These are phyloP conservation scores for Oreochromis aureus DNA, from an alignment of 2,113 vertebrate species.

Conservation along the genomic window DNA sequence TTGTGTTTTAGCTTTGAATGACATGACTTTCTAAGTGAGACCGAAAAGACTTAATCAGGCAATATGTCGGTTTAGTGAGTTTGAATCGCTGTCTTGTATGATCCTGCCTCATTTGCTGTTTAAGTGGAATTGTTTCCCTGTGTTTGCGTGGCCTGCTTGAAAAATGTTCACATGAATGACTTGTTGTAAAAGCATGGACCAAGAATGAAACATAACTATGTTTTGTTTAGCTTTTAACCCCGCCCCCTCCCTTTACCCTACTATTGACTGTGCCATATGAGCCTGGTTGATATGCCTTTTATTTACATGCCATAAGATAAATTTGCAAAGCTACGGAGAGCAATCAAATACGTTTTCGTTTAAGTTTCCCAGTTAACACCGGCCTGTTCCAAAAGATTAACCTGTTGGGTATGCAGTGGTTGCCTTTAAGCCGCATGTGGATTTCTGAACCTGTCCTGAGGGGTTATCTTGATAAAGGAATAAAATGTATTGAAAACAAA, in stretches of 20 bases:
- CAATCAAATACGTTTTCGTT: background rate
- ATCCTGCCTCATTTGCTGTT: background rate
- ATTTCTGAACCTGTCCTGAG: background rate
- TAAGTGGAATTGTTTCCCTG: background rate
- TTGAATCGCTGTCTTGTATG: background rate
- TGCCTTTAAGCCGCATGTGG: background rate
- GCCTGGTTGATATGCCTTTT: slow-evolving; percentile 21
- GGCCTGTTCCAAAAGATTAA: background rate
- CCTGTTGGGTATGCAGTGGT: background rate
- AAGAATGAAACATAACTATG: background rate
- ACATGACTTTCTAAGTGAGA: background rate
- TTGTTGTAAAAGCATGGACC: slow-evolving; percentile 39
- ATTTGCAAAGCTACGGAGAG: slow-evolving; percentile 1
- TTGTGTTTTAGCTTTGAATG: background rate
- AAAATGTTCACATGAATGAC: background rate
- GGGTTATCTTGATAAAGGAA: slow-evolving; percentile 4
- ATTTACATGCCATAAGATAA: slow-evolving; percentile 26
- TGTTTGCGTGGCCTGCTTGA: background rate
- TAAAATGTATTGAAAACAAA: slow-evolving; percentile 20
- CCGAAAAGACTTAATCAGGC: background rate
- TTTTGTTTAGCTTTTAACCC: background rate
- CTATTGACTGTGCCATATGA: slow-evolving; percentile 47
- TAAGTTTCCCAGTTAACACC: background rate
- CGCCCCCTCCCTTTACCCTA: background rate
- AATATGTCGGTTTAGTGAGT: background rate